Base-by-base conservation (phyloP, 2,888 invertebrate species). In the Cyclophora albipunctata region DNA sequence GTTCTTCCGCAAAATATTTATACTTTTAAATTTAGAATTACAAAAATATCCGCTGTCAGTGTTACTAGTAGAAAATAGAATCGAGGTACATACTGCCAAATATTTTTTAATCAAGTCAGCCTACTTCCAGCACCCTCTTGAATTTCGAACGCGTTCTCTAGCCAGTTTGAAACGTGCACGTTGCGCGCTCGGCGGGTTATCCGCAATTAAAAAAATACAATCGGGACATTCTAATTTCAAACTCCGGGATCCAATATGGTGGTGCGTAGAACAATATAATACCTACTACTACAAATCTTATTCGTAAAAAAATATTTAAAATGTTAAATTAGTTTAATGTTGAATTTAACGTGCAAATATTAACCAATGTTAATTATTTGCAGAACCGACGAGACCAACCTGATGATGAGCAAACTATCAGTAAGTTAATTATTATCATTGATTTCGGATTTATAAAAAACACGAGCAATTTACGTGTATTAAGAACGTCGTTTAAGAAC, bases 341-440 rank as follows among this genome's bases (percentile, higher is more conserved):
- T 55, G 51, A 41, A 46, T 47, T 48, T 52, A 51, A 6, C 34
- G 7, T 40, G 34, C 20, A 43, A 34, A 20, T 20, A 43, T 34
- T 20, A 4, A 34, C 4, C n/a, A 42, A n/a, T 42, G 42, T 42
- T 42, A 4, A 42, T 42, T 64, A 51, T 60, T 77, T 80, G 52
- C 82, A 85, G 79, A 78, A 71, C 44, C 65, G 71, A 55, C 63
- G 62, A 47, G 78, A 67, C 50, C 81, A 81, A 67, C 73, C 84
- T 45, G 89, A 89, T 57, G 88, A 89, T 55, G 89, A 89, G 63
- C 89, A 90, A 67, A 84, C 89, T 46, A 77, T 85, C 51, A 89
- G 90, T 90, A 63, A 88, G 88, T 86, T 37, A 57, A 37, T 20
- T 20, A 42, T 43, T 44, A 43, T 4, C n/a, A 34, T 7, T 48